Percentiles rank a stretch among this genome's conserved stretches.
Evolutionary conservation across 2,113 vertebrate species (phyloP).

Genomic region (Limnothrissa miodon): DNA sequence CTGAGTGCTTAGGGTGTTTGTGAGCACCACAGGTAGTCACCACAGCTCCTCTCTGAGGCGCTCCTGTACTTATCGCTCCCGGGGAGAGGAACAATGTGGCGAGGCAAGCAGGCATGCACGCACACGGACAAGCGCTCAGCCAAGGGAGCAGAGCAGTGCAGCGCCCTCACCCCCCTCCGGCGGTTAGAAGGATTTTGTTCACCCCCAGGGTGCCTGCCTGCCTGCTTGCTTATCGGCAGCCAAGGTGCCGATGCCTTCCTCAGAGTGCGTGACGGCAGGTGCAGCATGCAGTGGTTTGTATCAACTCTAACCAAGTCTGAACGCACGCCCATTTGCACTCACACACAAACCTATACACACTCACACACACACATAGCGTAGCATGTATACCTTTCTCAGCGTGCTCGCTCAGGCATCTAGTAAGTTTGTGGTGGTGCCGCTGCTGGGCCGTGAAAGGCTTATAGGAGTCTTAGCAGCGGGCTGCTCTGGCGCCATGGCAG

Average conservation of each 20-base stretch:
- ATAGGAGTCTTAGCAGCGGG: neutral
- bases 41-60: constrained; percentile 21
- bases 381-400: neutral
- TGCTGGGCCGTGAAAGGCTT: constrained; percentile 11
- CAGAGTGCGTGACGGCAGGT: constrained; percentile 21
- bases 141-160: constrained; percentile 24
- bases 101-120: neutral
- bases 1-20: constrained; percentile 30
- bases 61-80: constrained; percentile 27
- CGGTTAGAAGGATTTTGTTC: constrained; percentile 26
- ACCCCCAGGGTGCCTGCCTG: constrained; percentile 19
- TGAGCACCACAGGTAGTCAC: constrained; percentile 25
- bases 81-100: constrained; percentile 23
- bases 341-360: neutral
- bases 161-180: neutral
- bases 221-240: constrained; percentile 21
- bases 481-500: neutral
- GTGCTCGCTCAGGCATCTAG: constrained; percentile 3
- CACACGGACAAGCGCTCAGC: constrained; percentile 26
- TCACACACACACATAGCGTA: neutral
- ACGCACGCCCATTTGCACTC: neutral
- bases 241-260: constrained; percentile 25
- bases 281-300: constrained; percentile 3
- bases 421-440: neutral
- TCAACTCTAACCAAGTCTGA: neutral